Percentiles rank a stretch among this genome's conserved stretches.
phyloP scores from a whole-genome alignment of 2,888 invertebrate genomes.

The Lepidonotus clava region DNA sequence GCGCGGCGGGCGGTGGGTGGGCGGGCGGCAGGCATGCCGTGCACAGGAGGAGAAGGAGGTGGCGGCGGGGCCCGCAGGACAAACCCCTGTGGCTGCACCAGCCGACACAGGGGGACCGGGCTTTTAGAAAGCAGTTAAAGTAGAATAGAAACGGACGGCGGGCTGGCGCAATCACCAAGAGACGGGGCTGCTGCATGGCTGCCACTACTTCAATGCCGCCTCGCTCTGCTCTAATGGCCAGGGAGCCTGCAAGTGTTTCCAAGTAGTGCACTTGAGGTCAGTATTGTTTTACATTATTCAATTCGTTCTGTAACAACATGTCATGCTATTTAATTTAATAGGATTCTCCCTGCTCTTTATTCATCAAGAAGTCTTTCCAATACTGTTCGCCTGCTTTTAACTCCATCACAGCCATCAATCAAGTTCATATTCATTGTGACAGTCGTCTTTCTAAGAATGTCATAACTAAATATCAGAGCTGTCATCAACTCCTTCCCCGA shows the following conservation, averaged over 20 bases:
- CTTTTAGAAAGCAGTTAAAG: background rate
- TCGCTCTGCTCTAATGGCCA: no score
- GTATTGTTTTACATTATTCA: background rate
- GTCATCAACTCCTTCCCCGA: no score
- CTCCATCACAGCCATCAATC: background rate
- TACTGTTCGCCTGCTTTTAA: no score
- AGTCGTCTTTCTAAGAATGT: no score
- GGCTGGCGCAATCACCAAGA: no score
- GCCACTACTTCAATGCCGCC: no score
- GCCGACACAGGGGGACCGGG: background rate
- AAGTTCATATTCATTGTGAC: no score
- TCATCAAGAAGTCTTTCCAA: no score
- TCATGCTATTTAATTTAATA: background rate
- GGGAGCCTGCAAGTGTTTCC: background rate
- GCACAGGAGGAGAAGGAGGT: background rate
- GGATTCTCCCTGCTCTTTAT: no score
- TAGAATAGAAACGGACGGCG: background rate
- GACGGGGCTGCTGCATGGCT: no score
- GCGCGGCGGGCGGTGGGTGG: background rate
- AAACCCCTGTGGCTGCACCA: no score
- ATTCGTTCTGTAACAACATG: background rate
- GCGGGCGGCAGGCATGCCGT: background rate
- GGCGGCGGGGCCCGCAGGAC: slow-evolving; percentile 16
- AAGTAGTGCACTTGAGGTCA: background rate
- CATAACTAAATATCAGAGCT: no score